phyloP scores from a whole-genome alignment of 2,888 invertebrate species.

The Lucinisca nassula region DNA sequence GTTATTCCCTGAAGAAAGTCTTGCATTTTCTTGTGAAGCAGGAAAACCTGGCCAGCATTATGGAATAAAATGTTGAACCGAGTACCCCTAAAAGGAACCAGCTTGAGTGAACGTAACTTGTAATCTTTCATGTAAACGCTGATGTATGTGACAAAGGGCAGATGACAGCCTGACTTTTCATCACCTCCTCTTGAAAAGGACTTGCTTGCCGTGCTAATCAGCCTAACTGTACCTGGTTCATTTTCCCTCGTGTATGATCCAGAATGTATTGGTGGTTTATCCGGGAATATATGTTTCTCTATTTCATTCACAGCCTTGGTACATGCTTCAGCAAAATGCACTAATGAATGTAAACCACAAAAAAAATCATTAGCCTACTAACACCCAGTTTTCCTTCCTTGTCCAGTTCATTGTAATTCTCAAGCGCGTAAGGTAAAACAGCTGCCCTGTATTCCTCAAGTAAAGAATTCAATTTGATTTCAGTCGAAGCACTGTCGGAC shows the following conservation, averaged over 20 bases:
- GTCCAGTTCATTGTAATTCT: conserved; percentile 48
- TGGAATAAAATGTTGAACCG: conserved; percentile 42
- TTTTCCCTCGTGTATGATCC: conserved; percentile 2
- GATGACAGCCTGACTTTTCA: conserved; percentile 44
- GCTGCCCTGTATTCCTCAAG: conserved; percentile 31
- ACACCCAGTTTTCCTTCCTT: conserved; percentile 12
- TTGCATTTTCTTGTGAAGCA: conserved; percentile 25
- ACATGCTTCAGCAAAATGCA: conserved; percentile 52
- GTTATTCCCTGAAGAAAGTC: conserved; percentile 13
- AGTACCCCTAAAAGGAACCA: conserved; percentile 25
- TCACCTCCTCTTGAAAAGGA: not conserved
- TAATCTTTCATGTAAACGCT: not conserved
- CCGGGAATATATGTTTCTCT: conserved; percentile 5
- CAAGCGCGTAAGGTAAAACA: conserved; percentile 16
- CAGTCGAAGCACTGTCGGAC: conserved; percentile 40
- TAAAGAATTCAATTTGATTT: conserved; percentile 36
- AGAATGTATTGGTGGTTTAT: not conserved
- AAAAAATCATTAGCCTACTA: conserved; percentile 40
- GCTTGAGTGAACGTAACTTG: conserved; percentile 24
- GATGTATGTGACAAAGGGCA: conserved; percentile 31
- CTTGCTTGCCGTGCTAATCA: not conserved
- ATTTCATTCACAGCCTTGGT: conserved; percentile 24
- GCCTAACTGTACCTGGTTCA: conserved; percentile 33
- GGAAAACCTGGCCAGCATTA: conserved; percentile 44
- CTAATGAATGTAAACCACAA: conserved; percentile 49